A percentile compares a stretch with the other conserved stretches of the same genome.
These are phyloP conservation scores for Phalanger gymnotis DNA, from an alignment of 2,797 vertebrate species.

Conservation along the genomic window DNA sequence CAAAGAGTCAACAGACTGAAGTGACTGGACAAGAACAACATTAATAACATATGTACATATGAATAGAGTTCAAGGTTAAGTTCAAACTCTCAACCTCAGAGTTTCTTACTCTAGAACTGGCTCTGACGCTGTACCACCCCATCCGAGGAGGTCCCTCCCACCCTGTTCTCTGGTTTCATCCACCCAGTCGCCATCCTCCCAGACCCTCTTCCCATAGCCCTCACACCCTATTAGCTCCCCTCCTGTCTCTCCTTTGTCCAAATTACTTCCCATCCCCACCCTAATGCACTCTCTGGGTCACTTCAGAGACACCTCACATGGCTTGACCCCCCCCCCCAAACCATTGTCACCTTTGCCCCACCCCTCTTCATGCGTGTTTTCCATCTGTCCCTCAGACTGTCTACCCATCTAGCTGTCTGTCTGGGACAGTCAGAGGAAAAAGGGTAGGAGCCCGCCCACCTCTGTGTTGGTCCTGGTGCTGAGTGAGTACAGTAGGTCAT, in stretches of 20 bases:
- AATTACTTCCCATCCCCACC: not conserved
- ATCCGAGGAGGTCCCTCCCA: not conserved
- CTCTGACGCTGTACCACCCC: not conserved
- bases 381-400: slow-evolving; percentile 41
- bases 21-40: not conserved
- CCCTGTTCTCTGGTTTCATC: not conserved
- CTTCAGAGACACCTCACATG: not conserved
- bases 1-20: not conserved
- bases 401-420: slow-evolving; percentile 44
- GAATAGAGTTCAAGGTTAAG: not conserved
- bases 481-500: not conserved
- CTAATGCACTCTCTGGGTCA: not conserved
- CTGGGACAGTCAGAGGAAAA: slow-evolving; percentile 68
- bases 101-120: not conserved
- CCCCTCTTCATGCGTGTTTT: slow-evolving; percentile 13
- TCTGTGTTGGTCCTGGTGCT: slow-evolving; percentile 6
- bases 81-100: not conserved
- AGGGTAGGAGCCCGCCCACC: slow-evolving; percentile 60
- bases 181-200: not conserved
- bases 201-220: not conserved
- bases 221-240: not conserved
- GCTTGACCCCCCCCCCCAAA: not conserved
- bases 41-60: not conserved
- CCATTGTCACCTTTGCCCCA: not conserved
- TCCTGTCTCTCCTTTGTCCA: not conserved